Base-by-base conservation (phyloP, 1,140 invertebrate genomes). In the Conopomorpha cramerella region DNA sequence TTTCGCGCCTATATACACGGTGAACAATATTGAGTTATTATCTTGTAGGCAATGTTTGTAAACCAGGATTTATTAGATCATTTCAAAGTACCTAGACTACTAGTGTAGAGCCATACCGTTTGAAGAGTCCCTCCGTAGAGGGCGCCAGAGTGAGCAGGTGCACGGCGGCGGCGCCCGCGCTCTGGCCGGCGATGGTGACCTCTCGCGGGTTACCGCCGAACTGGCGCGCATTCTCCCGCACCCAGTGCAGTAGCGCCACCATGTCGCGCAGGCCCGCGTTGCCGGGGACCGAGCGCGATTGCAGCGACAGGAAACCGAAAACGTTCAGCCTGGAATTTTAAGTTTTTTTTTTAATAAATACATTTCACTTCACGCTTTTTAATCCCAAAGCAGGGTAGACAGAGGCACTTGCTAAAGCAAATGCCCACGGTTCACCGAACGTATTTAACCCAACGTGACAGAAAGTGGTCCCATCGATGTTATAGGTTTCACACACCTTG, bases 181-280 rank as follows among this genome's bases (percentile, higher is more conserved):
- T 81, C 46, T 86, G 83, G 0, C 85, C 85, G 0, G 62, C 77
- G 11, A 86, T 46, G 0, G 82, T 82, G 1, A 90, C 81, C 19
- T 80, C 74, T 25, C 74, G 46, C 0, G 82, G 66, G 62, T 88
- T 81, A 0, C 88, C 88, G 1, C 86, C 86, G 48, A 90, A 90
- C 34, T 63, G 49, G 13, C 67, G 51, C 16, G 87, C 86, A 51
- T 90, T 88, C 16, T 74, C 59, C 52, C 82, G 77, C 2, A 89
- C 78, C 74, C 83, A 86, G 43, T 77, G 66, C 33, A 86, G 51
- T 1, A 86, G 84, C 41, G 85, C 66, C 23, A 85, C 60, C 39
- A 84, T 81, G 45, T 89, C 87, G 29, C 83, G 78, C 12, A 90
- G 60, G 0, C 85, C 88, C 16, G 80, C 80, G 62, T 90, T 90